phyloP scores from a whole-genome alignment of 2,113 vertebrate species.

The Chaetops frenatus region DNA sequence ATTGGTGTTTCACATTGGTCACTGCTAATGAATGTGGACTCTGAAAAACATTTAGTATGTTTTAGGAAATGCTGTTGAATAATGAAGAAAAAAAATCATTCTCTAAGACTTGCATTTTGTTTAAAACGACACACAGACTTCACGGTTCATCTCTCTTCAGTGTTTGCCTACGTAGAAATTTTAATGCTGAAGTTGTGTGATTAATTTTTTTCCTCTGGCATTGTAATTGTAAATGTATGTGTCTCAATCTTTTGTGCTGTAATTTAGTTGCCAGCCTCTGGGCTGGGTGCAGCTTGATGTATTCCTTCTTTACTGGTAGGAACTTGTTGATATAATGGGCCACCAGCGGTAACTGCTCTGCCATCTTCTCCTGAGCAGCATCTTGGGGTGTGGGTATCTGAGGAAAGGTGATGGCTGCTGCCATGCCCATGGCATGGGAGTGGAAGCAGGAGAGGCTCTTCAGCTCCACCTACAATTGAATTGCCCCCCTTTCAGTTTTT shows the following conservation, averaged over 20 bases:
- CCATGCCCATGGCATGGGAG: fast-evolving
- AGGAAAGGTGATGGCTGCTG: neutral
- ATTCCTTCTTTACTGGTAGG: neutral
- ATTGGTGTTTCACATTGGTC: neutral
- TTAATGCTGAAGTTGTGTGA: neutral
- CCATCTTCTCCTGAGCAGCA: neutral
- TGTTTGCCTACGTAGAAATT: neutral
- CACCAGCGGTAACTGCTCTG: neutral
- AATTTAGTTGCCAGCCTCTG: neutral
- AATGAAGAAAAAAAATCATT: neutral
- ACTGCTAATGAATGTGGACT: neutral
- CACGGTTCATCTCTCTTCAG: neutral
- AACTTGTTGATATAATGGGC: neutral
- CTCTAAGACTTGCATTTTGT: neutral
- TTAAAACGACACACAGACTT: neutral
- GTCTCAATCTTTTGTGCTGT: neutral
- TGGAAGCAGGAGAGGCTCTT: neutral
- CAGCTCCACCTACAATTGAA: neutral
- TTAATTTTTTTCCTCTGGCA: neutral
- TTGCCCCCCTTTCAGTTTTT: neutral
- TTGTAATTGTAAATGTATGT: neutral
- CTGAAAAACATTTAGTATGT: fast-evolving
- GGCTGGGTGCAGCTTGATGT: neutral
- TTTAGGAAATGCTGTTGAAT: neutral
- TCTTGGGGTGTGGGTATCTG: neutral